Conservation (phyloP, 2,113 vertebrate species). For the Plectropomus leopardus region DNA sequence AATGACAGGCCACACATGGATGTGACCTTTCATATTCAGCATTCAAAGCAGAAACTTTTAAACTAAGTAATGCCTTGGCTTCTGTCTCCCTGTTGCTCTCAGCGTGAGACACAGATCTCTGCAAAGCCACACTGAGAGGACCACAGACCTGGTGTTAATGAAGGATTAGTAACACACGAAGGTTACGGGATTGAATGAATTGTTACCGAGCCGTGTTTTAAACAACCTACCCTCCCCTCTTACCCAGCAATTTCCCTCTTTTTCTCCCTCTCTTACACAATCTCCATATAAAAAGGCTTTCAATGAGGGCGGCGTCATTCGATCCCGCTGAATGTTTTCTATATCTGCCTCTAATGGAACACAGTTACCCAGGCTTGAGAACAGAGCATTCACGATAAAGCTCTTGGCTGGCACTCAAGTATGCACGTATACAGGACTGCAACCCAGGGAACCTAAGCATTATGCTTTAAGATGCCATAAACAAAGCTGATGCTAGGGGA, state of each 20-base stretch:
- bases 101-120: constrained; percentile 8
- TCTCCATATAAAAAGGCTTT: constrained; percentile 16
- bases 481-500: neutral
- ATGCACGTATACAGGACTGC: neutral
- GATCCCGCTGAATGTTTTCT: neutral
- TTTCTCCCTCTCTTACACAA: neutral
- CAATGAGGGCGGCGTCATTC: neutral
- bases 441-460: neutral
- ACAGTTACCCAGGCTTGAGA: constrained; percentile 5
- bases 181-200: constrained; percentile 30
- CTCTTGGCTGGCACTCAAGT: neutral
- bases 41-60: neutral
- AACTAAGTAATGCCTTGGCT: neutral
- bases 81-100: neutral
- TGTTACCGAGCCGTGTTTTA: constrained; percentile 1
- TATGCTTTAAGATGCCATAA: neutral
- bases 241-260: neutral
- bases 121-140: constrained; percentile 13
- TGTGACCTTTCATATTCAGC: neutral
- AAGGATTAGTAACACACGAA: constrained; percentile 44
- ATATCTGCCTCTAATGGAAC: constrained; percentile 16
- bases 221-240: neutral
- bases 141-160: constrained; percentile 44
- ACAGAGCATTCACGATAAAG: neutral
- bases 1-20: neutral